Percentiles rank a stretch among this genome's conserved stretches.
phyloP scores from a whole-genome alignment of 2,888 invertebrate species.

The Pandemis heparana region DNA sequence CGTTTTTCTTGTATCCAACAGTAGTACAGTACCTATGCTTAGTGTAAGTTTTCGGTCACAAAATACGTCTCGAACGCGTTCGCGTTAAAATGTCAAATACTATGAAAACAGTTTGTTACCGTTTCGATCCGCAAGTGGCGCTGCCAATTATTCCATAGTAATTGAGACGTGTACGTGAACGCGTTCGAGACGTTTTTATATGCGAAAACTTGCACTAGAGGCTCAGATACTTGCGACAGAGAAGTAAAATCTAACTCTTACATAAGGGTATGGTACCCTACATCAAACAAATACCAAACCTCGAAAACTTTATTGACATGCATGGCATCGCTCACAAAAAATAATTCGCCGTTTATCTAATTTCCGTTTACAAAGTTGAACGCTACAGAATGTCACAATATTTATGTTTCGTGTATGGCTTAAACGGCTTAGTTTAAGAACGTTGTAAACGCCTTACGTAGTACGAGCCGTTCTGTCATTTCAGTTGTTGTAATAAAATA shows the following conservation, averaged over 20 bases:
- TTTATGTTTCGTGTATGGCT: slow-evolving; percentile 48
- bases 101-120: too few relatives aligned
- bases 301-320: slow-evolving; percentile 6
- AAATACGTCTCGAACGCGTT: too few relatives aligned
- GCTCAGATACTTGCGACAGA: too few relatives aligned
- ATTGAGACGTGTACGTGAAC: too few relatives aligned
- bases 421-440: slow-evolving; percentile 18
- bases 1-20: too few relatives aligned
- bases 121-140: too few relatives aligned
- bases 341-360: slow-evolving; percentile 26
- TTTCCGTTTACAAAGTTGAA: slow-evolving; percentile 35
- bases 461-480: slow-evolving; percentile 13
- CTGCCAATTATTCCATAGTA: too few relatives aligned
- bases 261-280: neutral
- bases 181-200: too few relatives aligned
- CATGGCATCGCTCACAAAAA: slow-evolving; percentile 14
- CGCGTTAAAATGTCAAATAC: too few relatives aligned
- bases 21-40: too few relatives aligned
- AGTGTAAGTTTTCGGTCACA: too few relatives aligned
- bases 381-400: slow-evolving; percentile 45
- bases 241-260: neutral
- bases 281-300: neutral
- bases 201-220: too few relatives aligned
- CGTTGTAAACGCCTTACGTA: slow-evolving; percentile 5
- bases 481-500: slow-evolving; percentile 25